phyloP scores from a whole-genome alignment of 1,140 invertebrate genomes.

The Calliopsis andreniformis region DNA sequence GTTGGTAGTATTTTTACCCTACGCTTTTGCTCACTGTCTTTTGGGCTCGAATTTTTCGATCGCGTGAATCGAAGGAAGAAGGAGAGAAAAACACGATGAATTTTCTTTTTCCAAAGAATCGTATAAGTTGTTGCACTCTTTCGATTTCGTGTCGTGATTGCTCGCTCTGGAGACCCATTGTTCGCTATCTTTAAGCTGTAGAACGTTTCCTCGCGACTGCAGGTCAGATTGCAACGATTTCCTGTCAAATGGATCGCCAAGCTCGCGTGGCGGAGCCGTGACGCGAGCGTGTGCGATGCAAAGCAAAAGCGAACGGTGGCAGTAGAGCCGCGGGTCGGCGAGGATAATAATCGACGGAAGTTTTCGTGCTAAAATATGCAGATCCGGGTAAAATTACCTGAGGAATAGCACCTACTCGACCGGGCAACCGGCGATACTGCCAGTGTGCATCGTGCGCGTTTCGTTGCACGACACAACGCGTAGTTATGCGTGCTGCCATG shows the following conservation, averaged over 20 bases:
- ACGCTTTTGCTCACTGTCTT: too few relatives aligned
- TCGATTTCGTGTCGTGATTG: constrained; percentile 1
- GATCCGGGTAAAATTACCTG: constrained; percentile 78
- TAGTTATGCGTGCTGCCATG: not conserved
- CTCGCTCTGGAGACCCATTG: constrained; percentile 17
- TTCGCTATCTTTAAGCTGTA: constrained; percentile 6
- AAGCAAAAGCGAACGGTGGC: constrained; percentile 29
- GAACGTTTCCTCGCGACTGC: constrained; percentile 20
- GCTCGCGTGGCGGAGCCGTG: constrained; percentile 36
- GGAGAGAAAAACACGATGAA: too few relatives aligned
- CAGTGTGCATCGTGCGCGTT: constrained; percentile 41
- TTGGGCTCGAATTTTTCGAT: too few relatives aligned
- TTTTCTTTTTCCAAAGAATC: not conserved
- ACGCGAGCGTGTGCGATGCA: constrained; percentile 44
- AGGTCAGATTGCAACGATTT: constrained; percentile 60
- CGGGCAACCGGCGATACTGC: constrained; percentile 22
- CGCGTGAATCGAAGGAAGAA: too few relatives aligned
- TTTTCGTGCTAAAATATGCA: constrained; percentile 82
- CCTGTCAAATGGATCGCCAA: constrained; percentile 43
- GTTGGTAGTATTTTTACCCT: too few relatives aligned
- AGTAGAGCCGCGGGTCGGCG: constrained; percentile 39
- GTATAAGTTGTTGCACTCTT: not conserved
- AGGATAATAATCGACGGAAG: constrained; percentile 81
- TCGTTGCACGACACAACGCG: constrained; percentile 35
- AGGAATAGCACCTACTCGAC: constrained; percentile 67